Percentiles rank a stretch among this genome's conserved stretches.
phyloP scores from a whole-genome alignment of 2,888 invertebrate species.

The Orthonevra nobilis region DNA sequence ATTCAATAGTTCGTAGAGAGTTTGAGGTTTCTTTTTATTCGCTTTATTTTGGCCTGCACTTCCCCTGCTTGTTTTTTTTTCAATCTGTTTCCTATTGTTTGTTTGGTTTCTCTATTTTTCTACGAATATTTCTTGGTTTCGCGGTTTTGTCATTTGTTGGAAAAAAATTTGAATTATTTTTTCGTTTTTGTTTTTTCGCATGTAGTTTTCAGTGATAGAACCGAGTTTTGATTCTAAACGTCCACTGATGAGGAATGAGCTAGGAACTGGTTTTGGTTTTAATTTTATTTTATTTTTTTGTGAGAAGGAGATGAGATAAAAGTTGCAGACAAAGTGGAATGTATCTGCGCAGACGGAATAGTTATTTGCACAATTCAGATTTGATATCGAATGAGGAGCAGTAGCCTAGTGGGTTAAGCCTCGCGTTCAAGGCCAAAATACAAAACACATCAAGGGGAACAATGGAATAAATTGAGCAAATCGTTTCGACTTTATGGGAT shows the following conservation, averaged over 20 bases:
- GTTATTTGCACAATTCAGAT: constrained; percentile 50
- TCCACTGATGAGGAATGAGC: constrained; percentile 54
- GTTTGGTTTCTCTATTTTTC: constrained; percentile 59
- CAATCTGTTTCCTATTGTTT: constrained; percentile 61
- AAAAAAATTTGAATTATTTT: constrained; percentile 10
- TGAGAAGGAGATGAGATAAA: constrained; percentile 24
- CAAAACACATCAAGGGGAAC: neutral
- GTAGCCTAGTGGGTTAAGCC: constrained; percentile 44
- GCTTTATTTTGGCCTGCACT: neutral
- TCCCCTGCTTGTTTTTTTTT: constrained; percentile 34
- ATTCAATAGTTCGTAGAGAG: constrained; percentile 1
- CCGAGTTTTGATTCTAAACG: constrained; percentile 23
- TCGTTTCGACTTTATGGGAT: constrained; percentile 17
- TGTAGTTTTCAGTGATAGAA: constrained; percentile 7
- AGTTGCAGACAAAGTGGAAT: constrained; percentile 57
- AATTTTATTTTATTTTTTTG: constrained; percentile 2
- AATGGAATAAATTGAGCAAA: constrained; percentile 1
- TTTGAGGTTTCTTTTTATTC: too few species aligned
- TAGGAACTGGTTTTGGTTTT: constrained; percentile 55
- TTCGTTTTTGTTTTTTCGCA: too few species aligned
- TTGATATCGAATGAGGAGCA: constrained; percentile 11
- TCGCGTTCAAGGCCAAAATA: constrained; percentile 51
- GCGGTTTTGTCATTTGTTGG: constrained; percentile 6
- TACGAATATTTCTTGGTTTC: constrained; percentile 16
- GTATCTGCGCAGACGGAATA: constrained; percentile 65